phyloP scores from a whole-genome alignment of 2,797 vertebrate species.

The Novumbra hubbsi region DNA sequence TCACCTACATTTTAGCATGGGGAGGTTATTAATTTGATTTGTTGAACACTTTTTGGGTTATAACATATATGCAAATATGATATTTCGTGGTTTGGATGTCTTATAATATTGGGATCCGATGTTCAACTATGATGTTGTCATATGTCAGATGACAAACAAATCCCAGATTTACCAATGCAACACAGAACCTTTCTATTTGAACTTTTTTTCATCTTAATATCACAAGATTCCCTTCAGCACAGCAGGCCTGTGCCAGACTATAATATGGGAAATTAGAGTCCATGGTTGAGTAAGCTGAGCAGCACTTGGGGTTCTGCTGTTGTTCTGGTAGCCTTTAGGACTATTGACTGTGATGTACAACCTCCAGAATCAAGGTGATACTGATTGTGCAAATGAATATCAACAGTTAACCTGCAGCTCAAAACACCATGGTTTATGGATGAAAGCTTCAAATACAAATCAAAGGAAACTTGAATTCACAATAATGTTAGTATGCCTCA shows the following conservation, averaged over 20 bases:
- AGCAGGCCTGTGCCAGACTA: not conserved
- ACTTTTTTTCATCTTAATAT: not conserved
- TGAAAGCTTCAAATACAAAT: not conserved
- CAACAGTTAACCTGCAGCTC: not conserved
- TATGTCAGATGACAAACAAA: too few species aligned
- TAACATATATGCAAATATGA: too few species aligned
- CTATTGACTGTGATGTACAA: not conserved
- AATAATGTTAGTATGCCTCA: not conserved
- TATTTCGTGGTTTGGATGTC: too few species aligned
- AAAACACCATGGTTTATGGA: not conserved
- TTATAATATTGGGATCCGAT: too few species aligned
- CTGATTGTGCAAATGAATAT: slow-evolving; percentile 4
- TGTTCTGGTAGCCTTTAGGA: not conserved
- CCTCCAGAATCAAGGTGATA: not conserved
- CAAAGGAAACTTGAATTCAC: not conserved
- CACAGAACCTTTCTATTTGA: not conserved
- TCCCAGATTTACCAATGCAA: not conserved
- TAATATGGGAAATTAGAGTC: not conserved
- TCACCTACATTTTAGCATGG: too few species aligned
- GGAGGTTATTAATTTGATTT: too few species aligned
- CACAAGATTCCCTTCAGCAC: not conserved
- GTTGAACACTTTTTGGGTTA: too few species aligned
- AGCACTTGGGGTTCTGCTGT: not conserved
- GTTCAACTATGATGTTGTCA: too few species aligned
- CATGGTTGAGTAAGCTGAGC: not conserved